Conservation (phyloP, 2,888 invertebrate genomes). For the Phasia obesa region DNA sequence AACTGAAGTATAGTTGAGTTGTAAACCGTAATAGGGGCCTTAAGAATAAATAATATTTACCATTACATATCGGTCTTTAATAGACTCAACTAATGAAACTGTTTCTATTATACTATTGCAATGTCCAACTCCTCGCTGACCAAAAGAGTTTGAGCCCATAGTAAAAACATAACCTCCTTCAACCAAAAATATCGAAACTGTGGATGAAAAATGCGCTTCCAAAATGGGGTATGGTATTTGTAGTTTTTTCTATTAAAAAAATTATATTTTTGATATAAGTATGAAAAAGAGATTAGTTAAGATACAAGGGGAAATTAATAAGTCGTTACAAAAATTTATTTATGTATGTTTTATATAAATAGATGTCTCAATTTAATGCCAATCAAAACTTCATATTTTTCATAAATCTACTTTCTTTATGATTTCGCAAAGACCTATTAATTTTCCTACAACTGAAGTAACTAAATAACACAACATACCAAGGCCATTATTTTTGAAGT, state of each 20-base stretch:
- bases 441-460: too few relatives aligned
- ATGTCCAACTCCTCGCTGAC: conserved; percentile 85
- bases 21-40: too few relatives aligned
- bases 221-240: conserved; percentile 84
- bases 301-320: background rate
- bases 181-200: conserved; percentile 86
- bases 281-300: background rate
- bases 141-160: conserved; percentile 86
- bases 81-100: conserved; percentile 78
- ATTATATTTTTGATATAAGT: too few relatives aligned
- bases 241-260: conserved; percentile 81
- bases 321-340: too few relatives aligned
- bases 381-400: too few relatives aligned
- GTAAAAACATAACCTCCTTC: conserved; percentile 86
- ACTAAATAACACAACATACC: conserved; percentile 71
- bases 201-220: conserved; percentile 85
- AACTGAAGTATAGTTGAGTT: too few relatives aligned
- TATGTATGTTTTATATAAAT: too few relatives aligned
- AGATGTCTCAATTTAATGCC: too few relatives aligned
- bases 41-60: too few relatives aligned
- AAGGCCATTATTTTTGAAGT: conserved; percentile 78
- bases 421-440: too few relatives aligned
- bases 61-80: conserved; percentile 79
- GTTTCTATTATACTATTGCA: conserved; percentile 75
- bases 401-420: too few relatives aligned